A percentile compares a stretch with the other conserved stretches of the same genome.
These are phyloP conservation scores for Drosophila fuyamai DNA, from an alignment of 1,140 invertebrate genomes.

Conservation along the genomic window DNA sequence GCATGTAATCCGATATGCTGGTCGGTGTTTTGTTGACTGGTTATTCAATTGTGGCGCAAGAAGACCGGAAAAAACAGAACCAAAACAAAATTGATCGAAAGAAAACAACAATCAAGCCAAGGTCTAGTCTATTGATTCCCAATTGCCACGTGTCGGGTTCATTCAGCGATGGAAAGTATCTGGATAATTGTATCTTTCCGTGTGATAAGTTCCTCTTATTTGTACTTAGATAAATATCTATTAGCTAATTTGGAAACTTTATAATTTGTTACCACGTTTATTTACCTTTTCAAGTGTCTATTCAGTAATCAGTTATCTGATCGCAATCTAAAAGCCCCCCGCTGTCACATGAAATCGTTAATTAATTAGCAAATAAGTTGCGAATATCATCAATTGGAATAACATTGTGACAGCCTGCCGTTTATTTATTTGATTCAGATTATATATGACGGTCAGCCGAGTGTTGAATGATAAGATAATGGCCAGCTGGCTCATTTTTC, in stretches of 20 bases:
- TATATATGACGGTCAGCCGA: conserved; percentile 38
- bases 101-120: conserved; percentile 39
- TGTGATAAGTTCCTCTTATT: no score
- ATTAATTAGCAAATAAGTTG: conserved; percentile 57
- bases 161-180: not conserved
- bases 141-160: conserved; percentile 18
- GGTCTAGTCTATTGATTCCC: conserved; percentile 48
- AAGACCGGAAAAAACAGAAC: conserved; percentile 28
- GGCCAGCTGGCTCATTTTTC: not conserved
- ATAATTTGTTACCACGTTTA: no score
- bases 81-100: conserved; percentile 38
- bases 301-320: conserved; percentile 7
- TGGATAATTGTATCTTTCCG: not conserved
- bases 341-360: conserved; percentile 42
- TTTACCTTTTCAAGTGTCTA: not conserved
- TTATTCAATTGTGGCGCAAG: conserved; percentile 4
- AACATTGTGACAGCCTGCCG: conserved; percentile 24
- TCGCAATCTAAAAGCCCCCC: conserved; percentile 12
- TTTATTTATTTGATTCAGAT: conserved; percentile 35
- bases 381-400: conserved; percentile 43
- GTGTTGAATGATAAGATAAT: conserved; percentile 42
- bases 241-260: no score
- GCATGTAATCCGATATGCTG: conserved; percentile 32
- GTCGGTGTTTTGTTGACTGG: not conserved
- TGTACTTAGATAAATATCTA: no score